Evolutionary conservation across 2,113 vertebrate genomes (phyloP).

Genomic region (Aegotheles bennettii): DNA sequence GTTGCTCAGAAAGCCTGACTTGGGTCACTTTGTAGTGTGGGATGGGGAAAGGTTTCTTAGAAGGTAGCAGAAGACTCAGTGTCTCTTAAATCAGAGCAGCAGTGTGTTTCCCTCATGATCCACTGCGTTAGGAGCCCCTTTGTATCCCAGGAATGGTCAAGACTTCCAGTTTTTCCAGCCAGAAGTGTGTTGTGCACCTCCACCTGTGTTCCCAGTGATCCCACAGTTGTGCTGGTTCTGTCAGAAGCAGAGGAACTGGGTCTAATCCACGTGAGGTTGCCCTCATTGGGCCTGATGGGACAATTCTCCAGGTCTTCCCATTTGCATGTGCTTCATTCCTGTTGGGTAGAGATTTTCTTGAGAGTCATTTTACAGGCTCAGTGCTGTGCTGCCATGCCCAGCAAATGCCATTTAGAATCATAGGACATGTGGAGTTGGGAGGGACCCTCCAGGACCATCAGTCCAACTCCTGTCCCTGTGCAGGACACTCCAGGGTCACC

Average conservation of each 20-base stretch:
- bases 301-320: neutral
- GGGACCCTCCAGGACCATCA: too few relatives aligned
- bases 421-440: too few relatives aligned
- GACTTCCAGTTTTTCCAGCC: neutral
- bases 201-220: neutral
- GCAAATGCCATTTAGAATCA: too few relatives aligned
- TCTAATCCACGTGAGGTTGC: neutral
- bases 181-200: neutral
- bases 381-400: neutral
- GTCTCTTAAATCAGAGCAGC: neutral
- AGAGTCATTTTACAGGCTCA: accelerated
- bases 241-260: neutral
- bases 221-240: neutral
- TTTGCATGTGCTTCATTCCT: neutral
- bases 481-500: too few relatives aligned
- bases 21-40: neutral
- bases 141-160: neutral
- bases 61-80: neutral
- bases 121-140: neutral
- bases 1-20: neutral
- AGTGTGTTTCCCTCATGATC: accelerated
- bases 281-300: neutral
- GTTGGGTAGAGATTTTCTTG: neutral
- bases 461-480: too few relatives aligned
- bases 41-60: neutral